Percentiles rank a stretch among this genome's conserved stretches.
Conservation (phyloP, 2,797 vertebrate genomes). For the Tokudaia muenninki region DNA sequence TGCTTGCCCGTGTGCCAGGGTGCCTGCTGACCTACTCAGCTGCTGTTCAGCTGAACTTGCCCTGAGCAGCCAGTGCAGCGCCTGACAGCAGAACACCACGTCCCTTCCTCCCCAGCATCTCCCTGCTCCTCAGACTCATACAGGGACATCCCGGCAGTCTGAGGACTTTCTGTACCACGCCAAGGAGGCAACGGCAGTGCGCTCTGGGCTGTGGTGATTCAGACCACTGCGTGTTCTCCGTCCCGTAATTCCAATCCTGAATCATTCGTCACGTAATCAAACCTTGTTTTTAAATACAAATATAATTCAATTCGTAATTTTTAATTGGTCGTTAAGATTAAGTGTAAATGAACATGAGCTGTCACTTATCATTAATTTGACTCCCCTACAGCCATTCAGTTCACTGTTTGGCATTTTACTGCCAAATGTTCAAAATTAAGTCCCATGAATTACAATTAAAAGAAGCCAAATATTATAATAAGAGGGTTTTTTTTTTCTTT, state of each 20-base stretch:
- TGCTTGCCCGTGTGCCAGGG: neutral
- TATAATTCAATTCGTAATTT: slow-evolving; percentile 65
- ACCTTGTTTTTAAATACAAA: neutral
- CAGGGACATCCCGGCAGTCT: slow-evolving; percentile 18
- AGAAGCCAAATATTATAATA: neutral
- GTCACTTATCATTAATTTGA: slow-evolving; percentile 63
- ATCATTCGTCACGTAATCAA: slow-evolving; percentile 70
- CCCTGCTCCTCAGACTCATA: slow-evolving; percentile 10
- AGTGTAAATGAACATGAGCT: slow-evolving; percentile 40
- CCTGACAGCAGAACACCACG: slow-evolving; percentile 36
- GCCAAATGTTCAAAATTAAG: slow-evolving; percentile 70
- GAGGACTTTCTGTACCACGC: slow-evolving; percentile 55
- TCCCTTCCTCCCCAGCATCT: neutral
- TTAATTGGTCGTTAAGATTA: slow-evolving; percentile 37
- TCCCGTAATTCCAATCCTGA: slow-evolving; percentile 63
- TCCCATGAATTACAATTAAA: slow-evolving; percentile 57
- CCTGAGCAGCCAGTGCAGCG: neutral
- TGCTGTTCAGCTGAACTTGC: slow-evolving; percentile 5
- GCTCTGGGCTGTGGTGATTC: slow-evolving; percentile 4
- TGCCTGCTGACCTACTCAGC: slow-evolving; percentile 3
- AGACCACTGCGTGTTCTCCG: slow-evolving; percentile 58
- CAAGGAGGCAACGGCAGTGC: slow-evolving; percentile 53
- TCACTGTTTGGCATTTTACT: slow-evolving; percentile 52
- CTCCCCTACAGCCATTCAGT: neutral
- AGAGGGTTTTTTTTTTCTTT: slow-evolving; percentile 31